phyloP scores from a whole-genome alignment of 2,113 vertebrate species.

The Myanophis thanlyinensis region DNA sequence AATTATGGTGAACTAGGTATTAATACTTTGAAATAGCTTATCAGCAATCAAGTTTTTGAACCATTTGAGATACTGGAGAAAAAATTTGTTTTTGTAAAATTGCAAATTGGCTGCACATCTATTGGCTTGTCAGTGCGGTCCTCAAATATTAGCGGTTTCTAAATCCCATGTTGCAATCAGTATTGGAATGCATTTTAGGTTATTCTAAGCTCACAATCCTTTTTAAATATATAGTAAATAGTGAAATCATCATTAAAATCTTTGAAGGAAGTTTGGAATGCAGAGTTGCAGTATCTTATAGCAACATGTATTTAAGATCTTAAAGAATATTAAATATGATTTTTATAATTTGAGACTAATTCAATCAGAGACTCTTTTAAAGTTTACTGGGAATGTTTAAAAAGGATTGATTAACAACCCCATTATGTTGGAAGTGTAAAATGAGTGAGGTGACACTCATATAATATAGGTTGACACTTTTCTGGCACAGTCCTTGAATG shows the following conservation, averaged over 20 bases:
- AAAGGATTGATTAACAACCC: background rate
- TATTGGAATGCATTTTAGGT: background rate
- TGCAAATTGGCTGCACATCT: background rate
- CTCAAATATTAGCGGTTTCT: background rate
- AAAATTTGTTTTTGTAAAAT: background rate
- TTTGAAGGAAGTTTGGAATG: background rate
- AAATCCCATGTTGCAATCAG: background rate
- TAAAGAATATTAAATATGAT: background rate
- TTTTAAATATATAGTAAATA: background rate
- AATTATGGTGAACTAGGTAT: background rate
- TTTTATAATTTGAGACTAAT: background rate
- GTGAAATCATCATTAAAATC: background rate
- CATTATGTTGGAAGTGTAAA: background rate
- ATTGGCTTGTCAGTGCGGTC: background rate
- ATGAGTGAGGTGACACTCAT: background rate
- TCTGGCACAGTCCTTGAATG: background rate
- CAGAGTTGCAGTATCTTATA: background rate
- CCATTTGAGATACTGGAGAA: background rate
- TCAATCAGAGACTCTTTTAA: background rate
- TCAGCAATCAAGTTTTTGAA: background rate
- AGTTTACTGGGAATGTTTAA: background rate
- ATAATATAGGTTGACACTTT: background rate
- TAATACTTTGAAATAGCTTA: background rate
- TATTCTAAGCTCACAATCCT: background rate
- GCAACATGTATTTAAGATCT: background rate